A percentile compares a stretch with the other conserved stretches of the same genome.
Conservation (phyloP, 2,113 vertebrate genomes). For the Dendrocopos noguchii region DNA sequence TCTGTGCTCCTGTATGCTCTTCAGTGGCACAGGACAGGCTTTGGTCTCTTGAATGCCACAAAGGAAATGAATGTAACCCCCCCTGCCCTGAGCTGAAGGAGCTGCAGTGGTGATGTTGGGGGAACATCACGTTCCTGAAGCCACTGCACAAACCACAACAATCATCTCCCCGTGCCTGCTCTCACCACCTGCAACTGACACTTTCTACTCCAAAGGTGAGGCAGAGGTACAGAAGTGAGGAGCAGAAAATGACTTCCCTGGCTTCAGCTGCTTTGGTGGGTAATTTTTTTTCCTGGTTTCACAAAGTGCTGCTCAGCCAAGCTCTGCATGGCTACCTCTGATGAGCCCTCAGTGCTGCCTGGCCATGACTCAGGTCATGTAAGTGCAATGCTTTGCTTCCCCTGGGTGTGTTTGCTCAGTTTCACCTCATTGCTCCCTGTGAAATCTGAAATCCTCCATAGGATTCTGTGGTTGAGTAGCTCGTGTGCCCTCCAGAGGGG, state of each 20-base stretch:
- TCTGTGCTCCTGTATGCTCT: not conserved
- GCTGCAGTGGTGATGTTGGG: not conserved
- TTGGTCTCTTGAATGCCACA: not conserved
- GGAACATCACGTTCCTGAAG: not conserved
- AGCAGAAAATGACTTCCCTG: constrained; percentile 7
- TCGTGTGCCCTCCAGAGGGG: not conserved
- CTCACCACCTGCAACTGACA: constrained; percentile 6
- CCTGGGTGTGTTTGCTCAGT: not conserved
- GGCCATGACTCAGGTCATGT: not conserved
- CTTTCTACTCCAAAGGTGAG: not conserved
- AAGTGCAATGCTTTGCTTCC: not conserved
- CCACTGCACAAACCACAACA: not conserved
- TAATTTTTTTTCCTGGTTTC: not conserved
- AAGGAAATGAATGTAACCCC: not conserved
- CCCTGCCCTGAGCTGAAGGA: not conserved
- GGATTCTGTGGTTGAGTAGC: not conserved
- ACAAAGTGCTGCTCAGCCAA: not conserved
- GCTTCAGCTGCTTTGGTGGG: not conserved
- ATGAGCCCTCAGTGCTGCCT: not conserved
- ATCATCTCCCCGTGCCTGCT: not conserved
- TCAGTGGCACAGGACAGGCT: not conserved
- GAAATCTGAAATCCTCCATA: not conserved
- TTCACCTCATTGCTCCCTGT: not conserved
- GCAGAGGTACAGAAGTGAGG: not conserved
- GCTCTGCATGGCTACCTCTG: not conserved